phyloP scores from a whole-genome alignment of 2,888 invertebrate genomes.

The Cantharis rufa region DNA sequence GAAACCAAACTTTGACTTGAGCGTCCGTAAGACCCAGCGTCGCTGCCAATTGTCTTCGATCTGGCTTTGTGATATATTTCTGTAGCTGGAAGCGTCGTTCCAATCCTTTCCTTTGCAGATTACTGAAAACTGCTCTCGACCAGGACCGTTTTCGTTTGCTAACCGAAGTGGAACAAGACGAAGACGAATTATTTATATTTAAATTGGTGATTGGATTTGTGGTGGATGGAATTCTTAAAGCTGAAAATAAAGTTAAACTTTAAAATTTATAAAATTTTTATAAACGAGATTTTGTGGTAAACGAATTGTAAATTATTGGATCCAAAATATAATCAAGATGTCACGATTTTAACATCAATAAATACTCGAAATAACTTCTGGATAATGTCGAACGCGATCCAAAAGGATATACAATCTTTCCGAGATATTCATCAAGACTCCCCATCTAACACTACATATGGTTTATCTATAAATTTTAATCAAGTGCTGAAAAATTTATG shows the following conservation, averaged over 20 bases:
- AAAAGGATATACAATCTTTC: constrained; percentile 41
- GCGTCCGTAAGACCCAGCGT: constrained; percentile 92
- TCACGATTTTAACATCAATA: constrained; percentile 40
- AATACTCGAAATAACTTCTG: constrained; percentile 37
- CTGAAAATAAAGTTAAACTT: constrained; percentile 36
- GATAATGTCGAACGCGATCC: constrained; percentile 36
- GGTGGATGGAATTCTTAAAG: constrained; percentile 43
- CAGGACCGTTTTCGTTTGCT: constrained; percentile 86
- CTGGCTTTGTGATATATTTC: constrained; percentile 95
- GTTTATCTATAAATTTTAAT: constrained; percentile 25
- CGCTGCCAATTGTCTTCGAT: constrained; percentile 87
- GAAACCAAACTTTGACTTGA: constrained; percentile 94
- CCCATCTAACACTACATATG: constrained; percentile 16
- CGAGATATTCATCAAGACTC: constrained; percentile 34
- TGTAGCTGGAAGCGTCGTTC: constrained; percentile 91
- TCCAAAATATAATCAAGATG: constrained; percentile 38
- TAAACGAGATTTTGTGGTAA: neutral
- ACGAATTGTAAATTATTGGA: constrained; percentile 28
- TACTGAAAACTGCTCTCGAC: constrained; percentile 94
- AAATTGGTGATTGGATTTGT: constrained; percentile 39
- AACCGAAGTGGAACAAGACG: constrained; percentile 15
- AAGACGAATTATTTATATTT: constrained; percentile 28
- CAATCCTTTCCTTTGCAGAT: constrained; percentile 90
- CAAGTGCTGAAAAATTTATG: constrained; percentile 21
- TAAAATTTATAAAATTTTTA: neutral